Evolutionary conservation across 2,113 vertebrate species (phyloP).

Genomic region (Notiomystis cincta): DNA sequence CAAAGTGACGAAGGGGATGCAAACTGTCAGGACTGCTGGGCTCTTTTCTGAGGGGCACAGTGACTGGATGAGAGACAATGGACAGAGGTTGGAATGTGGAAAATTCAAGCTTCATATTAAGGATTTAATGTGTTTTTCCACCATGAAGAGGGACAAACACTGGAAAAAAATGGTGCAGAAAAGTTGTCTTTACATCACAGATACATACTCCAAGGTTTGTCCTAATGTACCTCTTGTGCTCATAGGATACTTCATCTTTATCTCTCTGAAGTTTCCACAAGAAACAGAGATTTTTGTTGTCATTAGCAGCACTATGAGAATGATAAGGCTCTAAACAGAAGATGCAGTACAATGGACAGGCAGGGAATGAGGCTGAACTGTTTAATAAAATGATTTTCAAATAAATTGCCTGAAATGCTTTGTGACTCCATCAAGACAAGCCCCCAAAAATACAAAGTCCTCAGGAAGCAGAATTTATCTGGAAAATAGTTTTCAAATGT

Average conservation of each 20-base stretch:
- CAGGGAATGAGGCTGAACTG: conserved; percentile 5
- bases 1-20: background rate
- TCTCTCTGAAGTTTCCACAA: background rate
- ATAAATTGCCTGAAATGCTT: background rate
- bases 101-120: background rate
- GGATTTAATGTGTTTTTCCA: background rate
- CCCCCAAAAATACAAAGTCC: background rate
- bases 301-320: background rate
- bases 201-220: background rate
- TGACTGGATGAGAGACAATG: background rate
- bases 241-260: background rate
- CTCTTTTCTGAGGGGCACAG: background rate
- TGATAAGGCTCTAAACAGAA: background rate
- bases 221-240: background rate
- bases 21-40: background rate
- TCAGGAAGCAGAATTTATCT: background rate
- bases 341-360: background rate
- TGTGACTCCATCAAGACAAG: background rate
- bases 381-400: background rate
- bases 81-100: background rate
- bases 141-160: accelerated
- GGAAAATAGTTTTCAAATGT: background rate
- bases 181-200: accelerated
- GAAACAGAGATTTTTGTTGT: background rate
- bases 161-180: background rate